These are phyloP conservation scores for Philotrypesis tridentata DNA, from an alignment of 1,140 invertebrate species.

Conservation along the genomic window DNA sequence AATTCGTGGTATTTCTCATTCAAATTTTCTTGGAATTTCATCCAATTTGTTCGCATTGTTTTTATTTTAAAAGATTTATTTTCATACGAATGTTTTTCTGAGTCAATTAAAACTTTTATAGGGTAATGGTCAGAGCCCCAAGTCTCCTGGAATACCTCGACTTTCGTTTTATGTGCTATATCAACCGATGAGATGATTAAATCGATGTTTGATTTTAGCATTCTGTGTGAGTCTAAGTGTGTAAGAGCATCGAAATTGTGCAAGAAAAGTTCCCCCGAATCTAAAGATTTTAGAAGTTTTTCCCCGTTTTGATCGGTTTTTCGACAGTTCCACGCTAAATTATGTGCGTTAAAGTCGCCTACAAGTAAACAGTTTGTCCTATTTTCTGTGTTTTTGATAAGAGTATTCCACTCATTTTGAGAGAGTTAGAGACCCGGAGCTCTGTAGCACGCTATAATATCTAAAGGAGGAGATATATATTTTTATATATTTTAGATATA, in stretches of 20 bases:
- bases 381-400: neutral
- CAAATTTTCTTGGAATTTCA: neutral
- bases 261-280: neutral
- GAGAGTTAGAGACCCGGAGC: neutral
- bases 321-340: constrained; percentile 16
- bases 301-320: neutral
- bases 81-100: neutral
- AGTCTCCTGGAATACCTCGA: neutral
- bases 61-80: constrained; percentile 19
- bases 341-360: constrained; percentile 37
- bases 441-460: constrained; percentile 15
- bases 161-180: neutral
- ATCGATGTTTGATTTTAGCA: constrained; percentile 30
- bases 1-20: neutral
- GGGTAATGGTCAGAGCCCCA: constrained; percentile 40
- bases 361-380: neutral
- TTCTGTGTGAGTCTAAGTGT: constrained; percentile 15
- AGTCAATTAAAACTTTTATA: neutral
- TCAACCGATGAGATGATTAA: constrained; percentile 9
- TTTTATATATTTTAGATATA: constrained; percentile 15
- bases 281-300: neutral
- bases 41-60: constrained; percentile 6
- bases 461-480: neutral
- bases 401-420: constrained; percentile 11
- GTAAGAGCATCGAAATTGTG: constrained; percentile 23